phyloP scores from a whole-genome alignment of 2,113 vertebrate species.

The Balaeniceps rex region DNA sequence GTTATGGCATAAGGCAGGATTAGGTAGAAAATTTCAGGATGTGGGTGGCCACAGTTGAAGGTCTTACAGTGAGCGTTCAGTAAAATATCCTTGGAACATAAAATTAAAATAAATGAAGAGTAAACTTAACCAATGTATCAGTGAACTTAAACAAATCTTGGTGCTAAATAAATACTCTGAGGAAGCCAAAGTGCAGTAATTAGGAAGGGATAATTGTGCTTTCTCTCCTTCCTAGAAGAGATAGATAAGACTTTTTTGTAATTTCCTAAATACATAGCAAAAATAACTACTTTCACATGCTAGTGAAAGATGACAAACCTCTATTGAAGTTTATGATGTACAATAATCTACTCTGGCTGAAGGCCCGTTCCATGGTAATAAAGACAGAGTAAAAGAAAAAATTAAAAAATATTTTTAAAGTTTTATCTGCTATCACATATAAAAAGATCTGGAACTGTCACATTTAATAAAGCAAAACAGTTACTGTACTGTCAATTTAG shows the following conservation, averaged over 20 bases:
- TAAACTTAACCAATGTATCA: background rate
- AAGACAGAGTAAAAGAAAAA: background rate
- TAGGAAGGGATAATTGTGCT: background rate
- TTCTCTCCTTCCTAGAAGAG: background rate
- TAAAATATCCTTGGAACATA: slow-evolving; percentile 34
- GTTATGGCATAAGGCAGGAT: background rate
- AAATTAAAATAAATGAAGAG: slow-evolving; percentile 14
- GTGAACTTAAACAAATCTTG: background rate
- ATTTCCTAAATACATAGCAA: background rate
- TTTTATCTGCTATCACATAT: background rate
- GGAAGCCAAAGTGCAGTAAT: background rate
- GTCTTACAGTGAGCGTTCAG: background rate
- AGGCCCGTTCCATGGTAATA: background rate
- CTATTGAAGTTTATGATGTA: background rate
- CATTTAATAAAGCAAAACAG: background rate
- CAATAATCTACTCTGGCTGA: background rate
- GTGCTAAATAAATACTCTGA: background rate
- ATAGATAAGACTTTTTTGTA: background rate
- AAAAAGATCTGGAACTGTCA: background rate
- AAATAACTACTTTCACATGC: background rate
- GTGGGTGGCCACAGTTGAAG: slow-evolving; percentile 15
- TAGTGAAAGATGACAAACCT: background rate
- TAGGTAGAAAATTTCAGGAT: slow-evolving; percentile 7
- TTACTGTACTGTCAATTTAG: background rate
- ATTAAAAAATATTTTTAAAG: background rate